These are phyloP conservation scores for Anguilla obscura DNA, from an alignment of 2,797 vertebrate genomes.

Conservation along the genomic window DNA sequence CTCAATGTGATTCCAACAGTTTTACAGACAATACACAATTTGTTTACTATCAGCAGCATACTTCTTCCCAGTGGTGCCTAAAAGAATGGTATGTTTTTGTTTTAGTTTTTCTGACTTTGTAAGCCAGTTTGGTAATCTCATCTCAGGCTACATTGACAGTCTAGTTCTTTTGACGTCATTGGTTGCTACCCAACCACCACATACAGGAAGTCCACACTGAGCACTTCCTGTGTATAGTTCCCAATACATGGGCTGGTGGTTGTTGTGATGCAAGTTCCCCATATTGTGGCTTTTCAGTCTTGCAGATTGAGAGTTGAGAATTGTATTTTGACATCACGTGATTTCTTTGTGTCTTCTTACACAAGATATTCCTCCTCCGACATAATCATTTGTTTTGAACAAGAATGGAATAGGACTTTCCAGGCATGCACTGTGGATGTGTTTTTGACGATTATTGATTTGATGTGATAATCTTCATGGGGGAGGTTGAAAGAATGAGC, in stretches of 20 bases:
- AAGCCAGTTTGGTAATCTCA: not conserved
- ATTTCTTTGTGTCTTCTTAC: not conserved
- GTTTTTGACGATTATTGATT: not conserved
- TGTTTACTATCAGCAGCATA: not conserved
- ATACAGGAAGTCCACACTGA: conserved; percentile 14
- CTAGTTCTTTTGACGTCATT: not conserved
- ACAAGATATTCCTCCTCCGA: not conserved
- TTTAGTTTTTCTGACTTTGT: not conserved
- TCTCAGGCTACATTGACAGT: not conserved
- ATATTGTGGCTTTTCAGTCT: not conserved
- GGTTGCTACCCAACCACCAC: conserved; percentile 18
- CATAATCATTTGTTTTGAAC: conserved; percentile 10
- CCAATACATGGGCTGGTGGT: not conserved
- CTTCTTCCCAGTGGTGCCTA: not conserved
- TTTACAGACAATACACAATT: not conserved
- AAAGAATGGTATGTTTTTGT: not conserved
- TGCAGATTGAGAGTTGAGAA: not conserved
- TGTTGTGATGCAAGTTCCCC: conserved; percentile 6
- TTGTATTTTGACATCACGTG: not conserved
- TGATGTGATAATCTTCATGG: not conserved
- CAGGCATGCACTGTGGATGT: not conserved
- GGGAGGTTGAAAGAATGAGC: not conserved
- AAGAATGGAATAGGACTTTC: not conserved
- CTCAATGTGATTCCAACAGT: not conserved
- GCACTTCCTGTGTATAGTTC: conserved; percentile 3